Evolutionary conservation across 2,797 vertebrate genomes (phyloP).

Genomic region (Hydrocynus forskahlii): DNA sequence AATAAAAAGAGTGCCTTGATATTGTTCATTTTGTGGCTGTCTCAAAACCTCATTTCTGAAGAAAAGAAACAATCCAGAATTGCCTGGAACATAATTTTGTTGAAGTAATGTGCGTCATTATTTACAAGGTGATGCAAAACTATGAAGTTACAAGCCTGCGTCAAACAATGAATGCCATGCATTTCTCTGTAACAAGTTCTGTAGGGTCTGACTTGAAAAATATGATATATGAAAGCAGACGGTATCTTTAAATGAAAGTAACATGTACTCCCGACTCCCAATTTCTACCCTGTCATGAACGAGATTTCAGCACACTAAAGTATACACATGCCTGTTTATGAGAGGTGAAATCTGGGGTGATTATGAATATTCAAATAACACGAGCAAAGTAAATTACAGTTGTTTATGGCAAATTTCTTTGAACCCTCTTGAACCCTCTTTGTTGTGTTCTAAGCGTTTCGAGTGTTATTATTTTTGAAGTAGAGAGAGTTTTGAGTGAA

Average conservation of each 20-base stretch:
- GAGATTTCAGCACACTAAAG: conserved; percentile 44
- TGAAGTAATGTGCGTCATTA: background rate
- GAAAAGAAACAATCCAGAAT: no score
- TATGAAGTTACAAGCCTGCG: no score
- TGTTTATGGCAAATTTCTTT: conserved; percentile 56
- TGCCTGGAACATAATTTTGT: no score
- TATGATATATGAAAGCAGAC: conserved; percentile 1
- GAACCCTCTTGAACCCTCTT: conserved; percentile 59
- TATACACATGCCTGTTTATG: conserved; percentile 48
- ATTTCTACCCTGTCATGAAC: conserved; percentile 16
- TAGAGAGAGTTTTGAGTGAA: conserved; percentile 48
- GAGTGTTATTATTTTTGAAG: conserved; percentile 54
- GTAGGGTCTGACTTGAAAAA: background rate
- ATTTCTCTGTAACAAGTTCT: background rate
- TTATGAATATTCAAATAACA: conserved; percentile 63
- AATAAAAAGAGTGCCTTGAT: no score
- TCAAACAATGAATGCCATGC: background rate
- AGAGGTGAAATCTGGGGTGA: conserved; percentile 56
- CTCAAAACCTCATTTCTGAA: no score
- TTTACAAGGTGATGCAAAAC: no score
- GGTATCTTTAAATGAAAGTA: background rate
- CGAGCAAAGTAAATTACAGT: conserved; percentile 55
- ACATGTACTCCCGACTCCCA: background rate
- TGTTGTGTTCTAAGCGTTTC: conserved; percentile 54
- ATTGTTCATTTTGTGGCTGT: no score